Evolutionary conservation across 2,888 invertebrate species (phyloP).

Genomic region (Phania funesta): DNA sequence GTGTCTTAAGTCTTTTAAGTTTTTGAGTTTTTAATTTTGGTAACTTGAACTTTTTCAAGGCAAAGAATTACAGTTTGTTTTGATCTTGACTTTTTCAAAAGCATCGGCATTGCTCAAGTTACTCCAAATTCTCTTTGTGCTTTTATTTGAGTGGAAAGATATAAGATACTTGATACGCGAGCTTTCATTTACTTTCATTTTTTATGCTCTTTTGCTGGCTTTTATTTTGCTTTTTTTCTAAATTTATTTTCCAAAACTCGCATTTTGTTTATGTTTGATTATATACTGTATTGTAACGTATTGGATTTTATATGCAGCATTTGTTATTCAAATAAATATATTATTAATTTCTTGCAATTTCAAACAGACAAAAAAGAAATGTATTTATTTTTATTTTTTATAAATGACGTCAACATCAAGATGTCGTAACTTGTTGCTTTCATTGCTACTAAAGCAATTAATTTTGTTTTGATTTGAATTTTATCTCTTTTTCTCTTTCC

Average conservation of each 20-base stretch:
- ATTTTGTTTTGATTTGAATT: background rate
- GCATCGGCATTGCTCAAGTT: no score
- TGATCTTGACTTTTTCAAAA: constrained; percentile 8
- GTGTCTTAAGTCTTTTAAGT: constrained; percentile 39
- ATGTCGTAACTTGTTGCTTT: constrained; percentile 53
- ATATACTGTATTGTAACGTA: background rate
- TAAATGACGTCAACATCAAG: constrained; percentile 52
- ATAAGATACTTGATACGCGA: constrained; percentile 4
- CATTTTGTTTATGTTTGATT: background rate
- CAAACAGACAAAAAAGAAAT: background rate
- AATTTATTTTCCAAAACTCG: background rate
- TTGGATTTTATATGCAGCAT: no score
- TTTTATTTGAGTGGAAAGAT: background rate
- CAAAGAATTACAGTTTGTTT: constrained; percentile 24
- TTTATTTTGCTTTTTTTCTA: background rate
- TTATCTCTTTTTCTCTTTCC: constrained; percentile 16
- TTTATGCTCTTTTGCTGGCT: background rate
- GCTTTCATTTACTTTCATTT: constrained; percentile 50
- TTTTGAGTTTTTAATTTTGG: background rate
- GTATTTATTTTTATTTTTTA: background rate
- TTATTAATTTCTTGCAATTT: background rate
- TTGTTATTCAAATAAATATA: no score
- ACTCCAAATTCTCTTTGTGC: background rate
- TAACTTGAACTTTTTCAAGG: background rate
- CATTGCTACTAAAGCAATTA: background rate